phyloP scores from a whole-genome alignment of 2,113 vertebrate species.

The Chaetodon trifascialis region DNA sequence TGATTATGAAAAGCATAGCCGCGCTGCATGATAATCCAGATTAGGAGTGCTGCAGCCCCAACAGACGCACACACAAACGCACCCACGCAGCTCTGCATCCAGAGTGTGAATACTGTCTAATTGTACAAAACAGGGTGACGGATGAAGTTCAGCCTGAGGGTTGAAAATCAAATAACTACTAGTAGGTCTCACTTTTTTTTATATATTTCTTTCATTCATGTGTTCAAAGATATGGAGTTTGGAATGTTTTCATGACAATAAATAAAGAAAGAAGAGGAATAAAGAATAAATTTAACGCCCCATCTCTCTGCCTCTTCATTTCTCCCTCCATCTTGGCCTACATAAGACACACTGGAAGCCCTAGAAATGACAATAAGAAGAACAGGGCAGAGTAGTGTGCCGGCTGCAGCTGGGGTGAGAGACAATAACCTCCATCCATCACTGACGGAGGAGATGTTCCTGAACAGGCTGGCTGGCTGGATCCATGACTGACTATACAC shows the following conservation, averaged over 20 bases:
- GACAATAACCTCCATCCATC: slow-evolving; percentile 53
- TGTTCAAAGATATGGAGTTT: neutral
- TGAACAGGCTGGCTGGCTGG: neutral
- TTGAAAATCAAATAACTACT: neutral
- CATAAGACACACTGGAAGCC: slow-evolving; percentile 60
- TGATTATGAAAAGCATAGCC: slow-evolving; percentile 78
- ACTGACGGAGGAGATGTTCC: slow-evolving; percentile 34
- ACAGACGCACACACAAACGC: slow-evolving; percentile 41
- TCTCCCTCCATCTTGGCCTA: slow-evolving; percentile 64
- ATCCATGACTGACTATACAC: neutral
- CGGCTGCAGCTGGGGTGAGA: slow-evolving; percentile 43
- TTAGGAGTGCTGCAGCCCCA: slow-evolving; percentile 70
- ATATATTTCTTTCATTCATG: neutral
- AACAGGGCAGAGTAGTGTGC: slow-evolving; percentile 37
- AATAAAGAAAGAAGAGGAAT: neutral
- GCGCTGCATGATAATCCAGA: slow-evolving; percentile 81
- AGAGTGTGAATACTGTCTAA: slow-evolving; percentile 35
- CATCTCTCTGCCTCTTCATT: neutral
- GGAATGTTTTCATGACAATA: neutral
- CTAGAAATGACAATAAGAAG: slow-evolving; percentile 72
- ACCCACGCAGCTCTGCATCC: slow-evolving; percentile 11
- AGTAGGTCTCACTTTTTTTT: neutral
- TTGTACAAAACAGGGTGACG: slow-evolving; percentile 31
- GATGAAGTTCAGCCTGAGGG: slow-evolving; percentile 21
- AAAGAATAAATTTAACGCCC: neutral